Conservation (phyloP, 2,888 invertebrate genomes). For the Adelphocoris suturalis region DNA sequence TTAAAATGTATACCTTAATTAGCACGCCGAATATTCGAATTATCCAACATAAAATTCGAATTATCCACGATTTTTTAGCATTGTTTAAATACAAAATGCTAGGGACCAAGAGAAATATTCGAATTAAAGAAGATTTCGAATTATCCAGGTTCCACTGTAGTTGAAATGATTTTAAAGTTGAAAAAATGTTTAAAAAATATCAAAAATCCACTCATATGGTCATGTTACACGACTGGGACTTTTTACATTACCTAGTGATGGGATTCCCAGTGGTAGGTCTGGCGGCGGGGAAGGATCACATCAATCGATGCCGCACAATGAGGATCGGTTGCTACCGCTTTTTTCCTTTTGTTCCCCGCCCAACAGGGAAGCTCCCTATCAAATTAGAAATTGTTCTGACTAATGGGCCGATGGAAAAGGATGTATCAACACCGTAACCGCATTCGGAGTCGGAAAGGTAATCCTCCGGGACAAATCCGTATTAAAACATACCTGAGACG, state of each 20-base stretch:
- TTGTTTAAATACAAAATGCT: no score
- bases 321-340: constrained; percentile 56
- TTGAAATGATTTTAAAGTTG: no score
- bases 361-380: constrained; percentile 56
- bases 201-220: no score
- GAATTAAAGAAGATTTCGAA: no score
- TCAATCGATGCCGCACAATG: constrained; percentile 56
- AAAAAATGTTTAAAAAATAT: no score
- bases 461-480: constrained; percentile 66
- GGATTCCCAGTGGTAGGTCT: constrained; percentile 3
- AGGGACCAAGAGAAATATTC: no score
- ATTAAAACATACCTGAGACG: constrained; percentile 67
- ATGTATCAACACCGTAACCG: constrained; percentile 72
- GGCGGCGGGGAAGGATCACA: neutral
- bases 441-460: constrained; percentile 45
- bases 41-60: no score
- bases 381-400: constrained; percentile 70
- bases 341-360: constrained; percentile 7
- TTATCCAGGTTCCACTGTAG: no score
- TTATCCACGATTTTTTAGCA: no score
- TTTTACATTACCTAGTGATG: neutral
- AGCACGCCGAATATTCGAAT: no score
- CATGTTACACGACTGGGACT: no score
- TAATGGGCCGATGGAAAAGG: constrained; percentile 61
- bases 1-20: no score